Conservation (phyloP, 1,140 invertebrate genomes). For the Heliconius himera region DNA sequence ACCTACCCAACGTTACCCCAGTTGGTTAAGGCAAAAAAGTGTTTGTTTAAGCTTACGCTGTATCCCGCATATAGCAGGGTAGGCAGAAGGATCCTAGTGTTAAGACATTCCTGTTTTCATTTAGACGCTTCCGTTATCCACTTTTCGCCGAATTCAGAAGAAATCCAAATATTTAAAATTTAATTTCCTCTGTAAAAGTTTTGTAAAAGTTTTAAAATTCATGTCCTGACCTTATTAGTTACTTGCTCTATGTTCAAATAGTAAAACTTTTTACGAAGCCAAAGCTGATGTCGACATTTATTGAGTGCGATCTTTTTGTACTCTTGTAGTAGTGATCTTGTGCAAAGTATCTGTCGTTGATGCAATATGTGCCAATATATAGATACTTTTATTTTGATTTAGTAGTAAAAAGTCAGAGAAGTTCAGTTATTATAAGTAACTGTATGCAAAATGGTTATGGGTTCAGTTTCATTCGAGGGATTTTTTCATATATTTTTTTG, state of each 20-base stretch:
- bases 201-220: too few species aligned
- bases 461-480: too few species aligned
- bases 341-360: not conserved
- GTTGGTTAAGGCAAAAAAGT: too few species aligned
- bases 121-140: too few species aligned
- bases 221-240: not conserved
- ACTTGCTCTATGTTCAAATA: not conserved
- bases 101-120: not conserved
- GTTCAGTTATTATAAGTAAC: too few species aligned
- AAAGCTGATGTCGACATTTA: slow-evolving; percentile 1
- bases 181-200: too few species aligned
- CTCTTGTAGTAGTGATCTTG: slow-evolving; percentile 15
- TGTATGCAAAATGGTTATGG: too few species aligned
- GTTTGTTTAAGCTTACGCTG: not conserved
- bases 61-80: not conserved
- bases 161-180: too few species aligned
- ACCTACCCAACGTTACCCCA: too few species aligned
- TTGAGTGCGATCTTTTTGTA: slow-evolving; percentile 1
- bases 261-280: not conserved
- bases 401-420: not conserved
- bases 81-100: not conserved
- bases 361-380: not conserved
- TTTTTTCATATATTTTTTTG: too few species aligned
- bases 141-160: too few species aligned
- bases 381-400: slow-evolving; percentile 11